phyloP scores from a whole-genome alignment of 2,888 invertebrate genomes.

The Uropetala carovei region DNA sequence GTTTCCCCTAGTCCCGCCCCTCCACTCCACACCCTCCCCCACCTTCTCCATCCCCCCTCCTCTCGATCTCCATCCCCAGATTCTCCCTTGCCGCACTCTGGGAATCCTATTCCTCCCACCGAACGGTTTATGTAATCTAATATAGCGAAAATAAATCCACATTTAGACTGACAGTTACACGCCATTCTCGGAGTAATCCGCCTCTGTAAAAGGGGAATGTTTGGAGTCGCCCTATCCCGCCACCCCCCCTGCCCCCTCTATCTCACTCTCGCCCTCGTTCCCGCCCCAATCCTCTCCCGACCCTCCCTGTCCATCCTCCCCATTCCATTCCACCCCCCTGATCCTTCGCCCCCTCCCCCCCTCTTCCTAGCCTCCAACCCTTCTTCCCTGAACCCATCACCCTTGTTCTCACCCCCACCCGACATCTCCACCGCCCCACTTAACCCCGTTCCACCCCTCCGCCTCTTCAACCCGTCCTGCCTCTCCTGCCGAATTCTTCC shows the following conservation, averaged over 20 bases:
- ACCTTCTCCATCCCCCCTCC: conserved; percentile 1
- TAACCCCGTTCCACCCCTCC: too few relatives aligned
- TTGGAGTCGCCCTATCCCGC: not conserved
- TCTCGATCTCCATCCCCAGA: not conserved
- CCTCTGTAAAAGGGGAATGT: not conserved
- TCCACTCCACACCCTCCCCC: not conserved
- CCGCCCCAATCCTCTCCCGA: not conserved
- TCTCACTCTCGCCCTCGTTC: not conserved
- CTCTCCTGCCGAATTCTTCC: too few relatives aligned
- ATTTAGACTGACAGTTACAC: conserved; percentile 75
- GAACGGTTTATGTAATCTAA: conserved; percentile 76
- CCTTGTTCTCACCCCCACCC: too few relatives aligned
- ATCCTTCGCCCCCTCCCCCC: not conserved
- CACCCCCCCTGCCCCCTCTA: not conserved
- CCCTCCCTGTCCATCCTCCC: not conserved
- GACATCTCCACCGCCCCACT: too few relatives aligned
- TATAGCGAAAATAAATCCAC: conserved; percentile 77
- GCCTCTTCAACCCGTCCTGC: too few relatives aligned
- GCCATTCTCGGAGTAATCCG: conserved; percentile 48
- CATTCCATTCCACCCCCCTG: not conserved
- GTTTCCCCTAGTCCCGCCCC: not conserved
- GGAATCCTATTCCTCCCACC: conserved; percentile 58
- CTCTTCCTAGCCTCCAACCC: not conserved
- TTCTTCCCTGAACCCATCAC: not conserved
- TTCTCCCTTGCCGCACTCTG: not conserved